phyloP scores from a whole-genome alignment of 1,140 invertebrate genomes.

The Trichomalopsis sarcophagae region DNA sequence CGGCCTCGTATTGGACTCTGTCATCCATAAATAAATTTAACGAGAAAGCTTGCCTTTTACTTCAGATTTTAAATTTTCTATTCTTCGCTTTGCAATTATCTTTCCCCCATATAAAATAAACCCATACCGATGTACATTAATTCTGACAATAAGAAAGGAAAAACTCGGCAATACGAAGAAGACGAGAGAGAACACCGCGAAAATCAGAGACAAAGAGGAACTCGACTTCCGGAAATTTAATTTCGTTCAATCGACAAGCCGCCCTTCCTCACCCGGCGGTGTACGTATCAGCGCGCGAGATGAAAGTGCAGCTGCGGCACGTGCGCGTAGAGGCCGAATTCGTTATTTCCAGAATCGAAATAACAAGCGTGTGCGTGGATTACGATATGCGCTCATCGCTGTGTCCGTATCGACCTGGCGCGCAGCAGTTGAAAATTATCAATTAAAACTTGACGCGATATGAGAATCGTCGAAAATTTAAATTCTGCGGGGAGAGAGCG shows the following conservation, averaged over 20 bases:
- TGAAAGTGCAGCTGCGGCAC: slow-evolving; percentile 4
- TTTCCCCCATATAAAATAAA: too few relatives aligned
- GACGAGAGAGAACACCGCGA: not conserved
- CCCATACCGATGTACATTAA: too few relatives aligned
- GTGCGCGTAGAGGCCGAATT: not conserved
- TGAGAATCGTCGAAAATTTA: slow-evolving; percentile 11
- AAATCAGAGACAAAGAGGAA: too few relatives aligned
- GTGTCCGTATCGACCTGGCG: slow-evolving; percentile 9
- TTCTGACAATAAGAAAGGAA: too few relatives aligned
- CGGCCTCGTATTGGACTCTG: too few relatives aligned
- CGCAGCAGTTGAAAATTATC: slow-evolving; percentile 14
- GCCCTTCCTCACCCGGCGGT: not conserved
- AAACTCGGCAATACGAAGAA: not conserved
- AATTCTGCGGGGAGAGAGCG: not conserved
- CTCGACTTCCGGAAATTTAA: slow-evolving; percentile 24
- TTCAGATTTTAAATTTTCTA: too few relatives aligned
- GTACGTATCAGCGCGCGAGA: not conserved
- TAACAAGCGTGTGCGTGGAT: not conserved
- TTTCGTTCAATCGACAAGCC: slow-evolving; percentile 36
- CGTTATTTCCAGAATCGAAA: slow-evolving; percentile 31
- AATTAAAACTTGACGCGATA: slow-evolving; percentile 7
- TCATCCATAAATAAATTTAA: too few relatives aligned
- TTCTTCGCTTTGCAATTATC: too few relatives aligned
- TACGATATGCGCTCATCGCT: not conserved
- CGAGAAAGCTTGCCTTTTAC: too few relatives aligned